Conservation (phyloP, 2,888 invertebrate genomes). For the Formica aserva region DNA sequence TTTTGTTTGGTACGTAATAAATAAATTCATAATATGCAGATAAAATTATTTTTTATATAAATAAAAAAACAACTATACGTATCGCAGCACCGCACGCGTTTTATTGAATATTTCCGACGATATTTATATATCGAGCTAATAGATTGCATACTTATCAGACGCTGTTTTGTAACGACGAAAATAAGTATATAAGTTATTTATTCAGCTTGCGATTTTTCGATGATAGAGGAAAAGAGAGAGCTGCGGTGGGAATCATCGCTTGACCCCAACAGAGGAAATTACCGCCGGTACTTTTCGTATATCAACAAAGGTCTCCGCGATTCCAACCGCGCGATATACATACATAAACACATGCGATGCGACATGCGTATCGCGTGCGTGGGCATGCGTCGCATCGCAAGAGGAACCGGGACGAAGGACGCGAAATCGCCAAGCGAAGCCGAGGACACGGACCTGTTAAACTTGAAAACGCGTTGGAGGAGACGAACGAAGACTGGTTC, state of each 20-base stretch:
- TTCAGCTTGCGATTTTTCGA: neutral
- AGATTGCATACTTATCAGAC: constrained; percentile 28
- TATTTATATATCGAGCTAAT: constrained; percentile 11
- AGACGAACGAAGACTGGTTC: neutral
- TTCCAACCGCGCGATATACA: neutral
- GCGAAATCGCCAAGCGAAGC: constrained; percentile 4
- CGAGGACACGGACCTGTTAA: constrained; percentile 7
- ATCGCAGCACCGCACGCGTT: neutral
- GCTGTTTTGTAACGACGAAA: constrained; percentile 2
- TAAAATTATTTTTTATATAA: neutral
- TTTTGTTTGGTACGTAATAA: neutral
- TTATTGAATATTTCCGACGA: neutral
- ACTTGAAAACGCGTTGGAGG: neutral
- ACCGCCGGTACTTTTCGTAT: constrained; percentile 19
- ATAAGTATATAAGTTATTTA: neutral
- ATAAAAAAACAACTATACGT: neutral
- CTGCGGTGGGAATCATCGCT: too few relatives aligned
- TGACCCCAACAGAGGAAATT: constrained; percentile 13
- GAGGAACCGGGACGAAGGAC: constrained; percentile 15
- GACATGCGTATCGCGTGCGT: neutral
- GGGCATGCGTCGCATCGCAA: constrained; percentile 17
- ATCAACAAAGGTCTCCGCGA: neutral
- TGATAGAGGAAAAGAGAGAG: neutral
- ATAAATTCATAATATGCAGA: neutral
- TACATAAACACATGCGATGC: neutral